These are phyloP conservation scores for Metallyticus violacea DNA, from an alignment of 2,888 invertebrate species.

Conservation along the genomic window DNA sequence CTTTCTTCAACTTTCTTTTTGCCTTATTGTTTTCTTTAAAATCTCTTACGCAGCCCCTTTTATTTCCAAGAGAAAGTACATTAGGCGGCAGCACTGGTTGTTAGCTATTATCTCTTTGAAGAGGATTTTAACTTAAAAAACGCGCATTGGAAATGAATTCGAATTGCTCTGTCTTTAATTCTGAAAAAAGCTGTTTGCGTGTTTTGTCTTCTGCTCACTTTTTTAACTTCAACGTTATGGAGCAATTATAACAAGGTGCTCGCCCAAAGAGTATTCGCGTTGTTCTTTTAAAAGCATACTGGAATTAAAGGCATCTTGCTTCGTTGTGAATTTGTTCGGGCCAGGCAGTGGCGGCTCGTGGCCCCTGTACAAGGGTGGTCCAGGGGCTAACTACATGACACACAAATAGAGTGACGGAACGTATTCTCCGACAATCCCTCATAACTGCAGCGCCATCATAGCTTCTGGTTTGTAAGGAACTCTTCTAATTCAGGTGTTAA, in stretches of 20 bases:
- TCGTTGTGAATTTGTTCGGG: too few relatives aligned
- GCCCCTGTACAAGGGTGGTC: too few relatives aligned
- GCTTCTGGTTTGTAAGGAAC: too few relatives aligned
- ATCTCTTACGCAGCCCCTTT: background rate
- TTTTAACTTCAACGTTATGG: background rate
- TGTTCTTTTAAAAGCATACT: background rate
- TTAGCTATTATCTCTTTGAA: background rate
- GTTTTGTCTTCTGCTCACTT: background rate
- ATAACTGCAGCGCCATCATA: too few relatives aligned
- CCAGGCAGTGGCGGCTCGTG: too few relatives aligned
- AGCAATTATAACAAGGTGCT: background rate
- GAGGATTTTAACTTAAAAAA: too few relatives aligned
- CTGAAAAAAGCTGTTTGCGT: background rate
- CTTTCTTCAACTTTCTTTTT: background rate
- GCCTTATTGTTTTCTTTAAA: background rate
- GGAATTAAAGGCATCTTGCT: too few relatives aligned
- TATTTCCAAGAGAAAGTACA: background rate
- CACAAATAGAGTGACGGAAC: too few relatives aligned
- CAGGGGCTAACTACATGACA: too few relatives aligned
- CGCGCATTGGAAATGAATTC: background rate
- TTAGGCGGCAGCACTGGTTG: background rate
- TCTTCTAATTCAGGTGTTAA: too few relatives aligned
- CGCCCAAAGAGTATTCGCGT: background rate
- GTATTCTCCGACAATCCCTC: too few relatives aligned
- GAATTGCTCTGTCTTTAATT: background rate